Conservation (phyloP, 2,113 vertebrate genomes). For the Probosciger aterrimus region DNA sequence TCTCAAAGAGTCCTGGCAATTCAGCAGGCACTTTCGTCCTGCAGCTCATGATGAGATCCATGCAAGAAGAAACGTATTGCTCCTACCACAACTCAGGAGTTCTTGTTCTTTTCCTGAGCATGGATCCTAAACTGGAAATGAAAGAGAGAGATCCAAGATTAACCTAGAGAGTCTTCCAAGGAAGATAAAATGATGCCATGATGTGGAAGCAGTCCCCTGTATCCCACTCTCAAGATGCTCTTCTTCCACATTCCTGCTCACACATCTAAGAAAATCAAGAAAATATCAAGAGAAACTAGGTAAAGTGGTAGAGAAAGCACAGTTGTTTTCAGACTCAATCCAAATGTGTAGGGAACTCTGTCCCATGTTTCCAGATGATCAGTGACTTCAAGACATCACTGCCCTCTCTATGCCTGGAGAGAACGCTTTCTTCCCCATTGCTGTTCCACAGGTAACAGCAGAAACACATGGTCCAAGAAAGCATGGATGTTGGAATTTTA, state of each 20-base stretch:
- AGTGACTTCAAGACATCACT: neutral
- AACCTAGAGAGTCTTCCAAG: neutral
- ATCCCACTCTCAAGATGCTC: neutral
- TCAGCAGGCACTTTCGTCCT: neutral
- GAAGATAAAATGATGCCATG: neutral
- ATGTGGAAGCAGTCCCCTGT: rapidly evolving
- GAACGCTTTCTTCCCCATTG: neutral
- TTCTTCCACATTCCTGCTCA: neutral
- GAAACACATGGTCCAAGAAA: neutral
- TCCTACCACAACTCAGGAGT: neutral
- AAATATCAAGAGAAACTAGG: neutral
- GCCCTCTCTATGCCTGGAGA: neutral
- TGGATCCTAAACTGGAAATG: neutral
- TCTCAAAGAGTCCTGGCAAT: neutral
- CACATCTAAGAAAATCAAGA: neutral
- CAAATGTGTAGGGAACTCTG: neutral
- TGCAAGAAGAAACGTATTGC: neutral
- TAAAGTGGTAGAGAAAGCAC: neutral
- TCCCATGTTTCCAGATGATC: neutral
- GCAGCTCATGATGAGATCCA: neutral
- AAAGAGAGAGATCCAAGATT: neutral
- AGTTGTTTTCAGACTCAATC: neutral
- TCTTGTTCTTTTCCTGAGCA: neutral
- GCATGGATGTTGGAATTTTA: neutral
- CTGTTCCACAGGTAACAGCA: neutral